Evolutionary conservation across 2,888 invertebrate species (phyloP).

Genomic region (Pammene fasciana): DNA sequence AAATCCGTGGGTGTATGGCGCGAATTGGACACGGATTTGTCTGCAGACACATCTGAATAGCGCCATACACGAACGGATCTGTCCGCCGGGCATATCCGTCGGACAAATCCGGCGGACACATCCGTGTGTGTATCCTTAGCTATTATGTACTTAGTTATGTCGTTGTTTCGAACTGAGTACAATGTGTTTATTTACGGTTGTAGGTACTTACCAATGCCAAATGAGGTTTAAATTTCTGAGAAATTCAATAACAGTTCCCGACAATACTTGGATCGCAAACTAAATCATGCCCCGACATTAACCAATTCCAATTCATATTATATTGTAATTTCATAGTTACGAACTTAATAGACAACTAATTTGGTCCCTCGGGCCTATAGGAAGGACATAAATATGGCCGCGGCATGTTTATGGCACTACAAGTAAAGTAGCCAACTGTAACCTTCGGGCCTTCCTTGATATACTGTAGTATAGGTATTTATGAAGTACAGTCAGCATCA

Average conservation of each 20-base stretch:
- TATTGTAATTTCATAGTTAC: slow-evolving; percentile 39
- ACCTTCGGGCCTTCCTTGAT: slow-evolving; percentile 12
- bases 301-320: slow-evolving; percentile 34
- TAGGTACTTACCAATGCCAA: not conserved
- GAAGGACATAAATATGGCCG: slow-evolving; percentile 31
- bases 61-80: too few relatives aligned
- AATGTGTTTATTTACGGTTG: not conserved
- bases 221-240: not conserved
- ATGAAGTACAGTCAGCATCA: too few relatives aligned
- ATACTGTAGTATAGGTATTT: not conserved
- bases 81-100: too few relatives aligned
- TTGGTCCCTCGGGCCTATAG: slow-evolving; percentile 33
- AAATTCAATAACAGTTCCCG: slow-evolving; percentile 19
- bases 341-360: slow-evolving; percentile 39
- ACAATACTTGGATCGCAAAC: slow-evolving; percentile 5
- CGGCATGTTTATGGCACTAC: slow-evolving; percentile 34
- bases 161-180: too few relatives aligned
- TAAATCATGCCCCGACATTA: slow-evolving; percentile 31
- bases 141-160: too few relatives aligned
- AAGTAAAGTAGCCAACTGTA: slow-evolving; percentile 31
- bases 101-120: too few relatives aligned
- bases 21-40: too few relatives aligned
- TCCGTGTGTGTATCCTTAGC: too few relatives aligned
- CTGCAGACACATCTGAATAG: too few relatives aligned
- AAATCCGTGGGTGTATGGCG: too few relatives aligned